These are phyloP conservation scores for Himantopus leucocephalus DNA, from an alignment of 2,113 vertebrate genomes.

Conservation along the genomic window DNA sequence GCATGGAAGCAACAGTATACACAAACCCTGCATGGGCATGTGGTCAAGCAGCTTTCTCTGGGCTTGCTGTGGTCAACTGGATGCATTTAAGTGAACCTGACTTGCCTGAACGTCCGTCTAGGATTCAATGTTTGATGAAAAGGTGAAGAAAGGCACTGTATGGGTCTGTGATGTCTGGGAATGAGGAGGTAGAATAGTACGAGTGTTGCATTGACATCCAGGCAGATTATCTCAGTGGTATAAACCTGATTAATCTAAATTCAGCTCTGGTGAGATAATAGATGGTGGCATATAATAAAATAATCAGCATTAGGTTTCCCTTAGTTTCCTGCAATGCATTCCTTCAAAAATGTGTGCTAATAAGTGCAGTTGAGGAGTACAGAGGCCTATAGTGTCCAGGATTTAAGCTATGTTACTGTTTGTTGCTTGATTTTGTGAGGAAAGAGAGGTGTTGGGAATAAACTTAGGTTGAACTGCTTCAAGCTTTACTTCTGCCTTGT, in stretches of 20 bases:
- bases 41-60: background rate
- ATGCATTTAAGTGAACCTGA: background rate
- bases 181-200: background rate
- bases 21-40: background rate
- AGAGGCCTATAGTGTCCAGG: background rate
- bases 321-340: background rate
- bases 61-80: background rate
- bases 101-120: background rate
- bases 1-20: fast-evolving
- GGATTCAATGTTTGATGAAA: background rate
- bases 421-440: background rate
- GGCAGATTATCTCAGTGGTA: background rate
- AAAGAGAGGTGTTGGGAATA: background rate
- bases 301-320: background rate
- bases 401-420: background rate
- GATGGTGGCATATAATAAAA: background rate
- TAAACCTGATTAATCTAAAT: background rate
- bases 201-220: background rate
- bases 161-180: background rate
- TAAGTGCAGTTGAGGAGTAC: background rate
- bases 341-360: background rate
- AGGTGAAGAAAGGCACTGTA: background rate
- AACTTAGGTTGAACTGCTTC: background rate
- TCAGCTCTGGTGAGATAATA: background rate
- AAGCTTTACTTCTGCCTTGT: background rate